Evolutionary conservation across 1,140 invertebrate genomes (phyloP).

Genomic region (Psix sp.): DNA sequence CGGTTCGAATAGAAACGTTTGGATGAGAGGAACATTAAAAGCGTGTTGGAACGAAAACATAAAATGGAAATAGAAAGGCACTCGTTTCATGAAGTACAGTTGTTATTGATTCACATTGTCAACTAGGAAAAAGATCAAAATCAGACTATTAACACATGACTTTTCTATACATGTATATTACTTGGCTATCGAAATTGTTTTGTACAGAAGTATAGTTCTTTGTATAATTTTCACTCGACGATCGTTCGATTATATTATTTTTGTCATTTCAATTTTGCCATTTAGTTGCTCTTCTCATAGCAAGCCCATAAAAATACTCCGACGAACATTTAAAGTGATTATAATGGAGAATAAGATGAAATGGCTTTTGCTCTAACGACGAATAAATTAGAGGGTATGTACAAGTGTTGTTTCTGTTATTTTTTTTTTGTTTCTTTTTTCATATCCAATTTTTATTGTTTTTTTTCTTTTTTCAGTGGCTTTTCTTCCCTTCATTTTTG

Average conservation of each 20-base stretch:
- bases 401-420: conserved; percentile 31
- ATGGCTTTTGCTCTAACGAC: conserved; percentile 53
- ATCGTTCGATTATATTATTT: conserved; percentile 4
- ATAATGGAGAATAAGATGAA: conserved; percentile 46
- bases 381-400: conserved; percentile 61
- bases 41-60: too few relatives aligned
- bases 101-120: conserved; percentile 3
- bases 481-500: too few relatives aligned
- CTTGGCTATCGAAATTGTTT: conserved; percentile 39
- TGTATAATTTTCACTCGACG: neutral
- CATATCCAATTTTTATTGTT: too few relatives aligned
- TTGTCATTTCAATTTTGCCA: conserved; percentile 14
- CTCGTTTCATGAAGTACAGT: conserved; percentile 27
- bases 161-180: conserved; percentile 42
- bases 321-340: conserved; percentile 45
- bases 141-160: conserved; percentile 13
- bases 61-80: neutral
- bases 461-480: too few relatives aligned
- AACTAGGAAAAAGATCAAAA: neutral
- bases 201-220: conserved; percentile 26
- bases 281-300: conserved; percentile 15
- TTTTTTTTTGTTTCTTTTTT: conserved; percentile 22
- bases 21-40: too few relatives aligned
- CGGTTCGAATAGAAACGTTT: too few relatives aligned
- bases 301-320: conserved; percentile 44